Percentiles rank a stretch among this genome's conserved stretches.
Conservation (phyloP, 2,797 vertebrate species). For the Sebastes baramenuke region DNA sequence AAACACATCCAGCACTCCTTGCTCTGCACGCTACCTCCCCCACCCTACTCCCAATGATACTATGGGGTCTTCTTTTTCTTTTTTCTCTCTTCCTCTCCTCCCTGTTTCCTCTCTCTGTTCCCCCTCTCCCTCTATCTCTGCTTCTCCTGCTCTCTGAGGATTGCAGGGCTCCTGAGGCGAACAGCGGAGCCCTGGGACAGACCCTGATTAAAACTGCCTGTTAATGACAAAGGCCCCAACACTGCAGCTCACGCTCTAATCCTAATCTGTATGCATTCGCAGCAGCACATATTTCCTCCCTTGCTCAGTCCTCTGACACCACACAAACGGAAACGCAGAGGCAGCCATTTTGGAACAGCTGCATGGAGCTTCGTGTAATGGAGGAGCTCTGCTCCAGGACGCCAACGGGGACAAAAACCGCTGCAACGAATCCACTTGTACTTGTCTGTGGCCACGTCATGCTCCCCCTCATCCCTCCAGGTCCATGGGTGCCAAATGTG, state of each 20-base stretch:
- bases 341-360: slow-evolving; percentile 84
- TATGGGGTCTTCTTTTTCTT: slow-evolving; percentile 52
- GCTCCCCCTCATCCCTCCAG: background rate
- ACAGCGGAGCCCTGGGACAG: slow-evolving; percentile 71
- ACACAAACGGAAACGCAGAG: slow-evolving; percentile 59
- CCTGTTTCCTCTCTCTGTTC: slow-evolving; percentile 29
- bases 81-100: slow-evolving; percentile 37
- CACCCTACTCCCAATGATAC: slow-evolving; percentile 50
- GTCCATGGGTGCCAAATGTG: background rate
- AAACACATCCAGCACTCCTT: slow-evolving; percentile 38
- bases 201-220: slow-evolving; percentile 80
- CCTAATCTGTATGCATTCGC: slow-evolving; percentile 79
- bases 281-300: slow-evolving; percentile 58
- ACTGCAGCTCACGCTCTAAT: slow-evolving; percentile 71
- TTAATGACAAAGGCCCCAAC: slow-evolving; percentile 78
- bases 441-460: background rate
- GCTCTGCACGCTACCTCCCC: slow-evolving; percentile 53
- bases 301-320: slow-evolving; percentile 62
- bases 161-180: slow-evolving; percentile 66
- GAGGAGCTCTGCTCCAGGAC: slow-evolving; percentile 73
- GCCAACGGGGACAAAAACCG: slow-evolving; percentile 30
- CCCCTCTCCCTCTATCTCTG: slow-evolving; percentile 43
- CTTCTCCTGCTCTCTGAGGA: slow-evolving; percentile 60
- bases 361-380: slow-evolving; percentile 78
- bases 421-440: slow-evolving; percentile 31